These are phyloP conservation scores for Arrhamphus sclerolepis DNA, from an alignment of 2,797 vertebrate species.

Conservation along the genomic window DNA sequence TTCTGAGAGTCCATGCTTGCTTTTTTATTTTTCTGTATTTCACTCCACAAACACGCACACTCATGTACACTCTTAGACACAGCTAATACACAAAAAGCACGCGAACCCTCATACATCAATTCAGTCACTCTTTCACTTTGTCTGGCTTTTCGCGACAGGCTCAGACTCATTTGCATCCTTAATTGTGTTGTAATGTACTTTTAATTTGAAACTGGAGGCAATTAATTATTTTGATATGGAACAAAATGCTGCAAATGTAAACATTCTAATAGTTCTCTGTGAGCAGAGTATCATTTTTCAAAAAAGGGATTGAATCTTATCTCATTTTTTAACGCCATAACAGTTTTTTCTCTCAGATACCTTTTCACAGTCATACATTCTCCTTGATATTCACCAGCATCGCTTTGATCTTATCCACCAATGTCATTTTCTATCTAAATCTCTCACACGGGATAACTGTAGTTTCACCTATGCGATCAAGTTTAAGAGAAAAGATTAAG, in stretches of 20 bases:
- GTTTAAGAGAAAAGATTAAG: no score
- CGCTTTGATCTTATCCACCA: slow-evolving; percentile 73
- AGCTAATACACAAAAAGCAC: slow-evolving; percentile 63
- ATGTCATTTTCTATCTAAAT: slow-evolving; percentile 75
- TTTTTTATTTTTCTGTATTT: slow-evolving; percentile 31
- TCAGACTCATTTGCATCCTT: slow-evolving; percentile 84
- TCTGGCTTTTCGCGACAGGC: slow-evolving; percentile 72
- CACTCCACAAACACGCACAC: slow-evolving; percentile 48
- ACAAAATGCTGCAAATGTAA: slow-evolving; percentile 85
- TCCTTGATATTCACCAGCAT: slow-evolving; percentile 74
- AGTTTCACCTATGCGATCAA: slow-evolving; percentile 76
- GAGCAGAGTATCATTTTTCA: slow-evolving; percentile 81
- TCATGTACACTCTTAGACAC: slow-evolving; percentile 58
- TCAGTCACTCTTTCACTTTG: slow-evolving; percentile 70
- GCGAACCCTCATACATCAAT: slow-evolving; percentile 69
- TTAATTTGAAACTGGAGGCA: slow-evolving; percentile 86
- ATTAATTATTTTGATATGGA: slow-evolving; percentile 86
- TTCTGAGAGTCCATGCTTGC: no score
- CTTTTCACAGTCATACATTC: slow-evolving; percentile 67
- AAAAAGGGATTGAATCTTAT: slow-evolving; percentile 78
- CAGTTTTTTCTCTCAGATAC: slow-evolving; percentile 42
- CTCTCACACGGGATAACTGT: slow-evolving; percentile 73
- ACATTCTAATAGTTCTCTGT: slow-evolving; percentile 84
- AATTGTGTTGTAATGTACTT: slow-evolving; percentile 88
- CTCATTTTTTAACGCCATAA: slow-evolving; percentile 73